phyloP scores from a whole-genome alignment of 2,888 invertebrate genomes.

The Anaspis maculata region DNA sequence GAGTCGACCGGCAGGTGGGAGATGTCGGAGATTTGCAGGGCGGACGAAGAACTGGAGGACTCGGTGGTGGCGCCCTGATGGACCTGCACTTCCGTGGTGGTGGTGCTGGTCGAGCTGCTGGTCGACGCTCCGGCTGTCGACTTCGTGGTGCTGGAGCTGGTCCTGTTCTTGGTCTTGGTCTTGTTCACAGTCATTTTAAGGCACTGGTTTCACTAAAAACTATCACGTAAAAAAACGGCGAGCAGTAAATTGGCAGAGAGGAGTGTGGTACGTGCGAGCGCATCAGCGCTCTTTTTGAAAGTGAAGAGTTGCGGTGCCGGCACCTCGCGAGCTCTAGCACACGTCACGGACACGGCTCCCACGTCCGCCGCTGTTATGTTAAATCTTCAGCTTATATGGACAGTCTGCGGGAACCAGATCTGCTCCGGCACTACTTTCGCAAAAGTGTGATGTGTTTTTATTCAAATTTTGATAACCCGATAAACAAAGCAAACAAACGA shows the following conservation, averaged over 20 bases:
- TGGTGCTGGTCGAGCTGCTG: conserved; percentile 1
- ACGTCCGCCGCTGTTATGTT: background rate
- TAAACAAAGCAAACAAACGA: background rate
- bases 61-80: conserved; percentile 22
- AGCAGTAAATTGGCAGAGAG: conserved; percentile 13
- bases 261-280: conserved; percentile 21
- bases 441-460: conserved; percentile 4
- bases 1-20: conserved; percentile 37
- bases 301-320: conserved; percentile 18
- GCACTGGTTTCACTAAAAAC: conserved; percentile 5
- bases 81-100: conserved; percentile 5
- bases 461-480: background rate
- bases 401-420: conserved; percentile 19
- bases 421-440: conserved; percentile 27
- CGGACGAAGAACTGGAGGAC: conserved; percentile 37
- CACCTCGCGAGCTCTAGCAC: conserved; percentile 19
- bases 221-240: conserved; percentile 16
- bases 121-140: conserved; percentile 23
- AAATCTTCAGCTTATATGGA: conserved; percentile 32
- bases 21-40: conserved; percentile 38
- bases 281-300: conserved; percentile 27
- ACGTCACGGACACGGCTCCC: conserved; percentile 29
- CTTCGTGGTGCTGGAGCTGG: conserved; percentile 21
- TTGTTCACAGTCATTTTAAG: conserved; percentile 34
- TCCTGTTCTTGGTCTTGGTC: conserved; percentile 27